Evolutionary conservation across 2,888 invertebrate species (phyloP).

Genomic region (Drosophila ezoana): DNA sequence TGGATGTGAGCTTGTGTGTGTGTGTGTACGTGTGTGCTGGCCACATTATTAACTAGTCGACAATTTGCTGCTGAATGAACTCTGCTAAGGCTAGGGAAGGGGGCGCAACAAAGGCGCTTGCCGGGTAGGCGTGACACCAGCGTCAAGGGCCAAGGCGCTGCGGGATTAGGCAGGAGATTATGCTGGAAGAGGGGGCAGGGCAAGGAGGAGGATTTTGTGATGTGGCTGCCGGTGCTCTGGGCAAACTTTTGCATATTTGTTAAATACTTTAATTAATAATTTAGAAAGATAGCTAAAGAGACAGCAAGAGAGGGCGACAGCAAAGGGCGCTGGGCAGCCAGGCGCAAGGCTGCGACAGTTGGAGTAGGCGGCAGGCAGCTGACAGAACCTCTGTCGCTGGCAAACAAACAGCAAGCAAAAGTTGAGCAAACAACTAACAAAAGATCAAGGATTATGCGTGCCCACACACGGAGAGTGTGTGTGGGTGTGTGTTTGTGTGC

Average conservation of each 20-base stretch:
- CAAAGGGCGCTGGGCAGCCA: background rate
- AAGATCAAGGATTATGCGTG: constrained; percentile 80
- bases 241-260: constrained; percentile 79
- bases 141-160: constrained; percentile 21
- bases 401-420: constrained; percentile 56
- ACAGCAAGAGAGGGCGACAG: background rate
- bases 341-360: background rate
- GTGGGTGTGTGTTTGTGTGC: constrained; percentile 20
- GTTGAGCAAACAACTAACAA: constrained; percentile 81
- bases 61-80: constrained; percentile 69
- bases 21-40: constrained; percentile 38
- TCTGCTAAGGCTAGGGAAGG: constrained; percentile 21
- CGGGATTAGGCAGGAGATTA: constrained; percentile 13
- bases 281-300: constrained; percentile 61
- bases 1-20: background rate
- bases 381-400: constrained; percentile 36
- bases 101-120: constrained; percentile 30
- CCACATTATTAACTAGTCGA: constrained; percentile 75
- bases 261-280: constrained; percentile 84
- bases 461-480: constrained; percentile 24
- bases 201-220: constrained; percentile 14
- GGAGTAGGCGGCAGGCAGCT: background rate
- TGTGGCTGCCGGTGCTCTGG: constrained; percentile 46
- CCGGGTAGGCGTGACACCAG: constrained; percentile 42
- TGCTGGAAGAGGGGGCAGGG: background rate